Conservation (phyloP, 2,888 invertebrate species). For the Crocallis elinguaria region DNA sequence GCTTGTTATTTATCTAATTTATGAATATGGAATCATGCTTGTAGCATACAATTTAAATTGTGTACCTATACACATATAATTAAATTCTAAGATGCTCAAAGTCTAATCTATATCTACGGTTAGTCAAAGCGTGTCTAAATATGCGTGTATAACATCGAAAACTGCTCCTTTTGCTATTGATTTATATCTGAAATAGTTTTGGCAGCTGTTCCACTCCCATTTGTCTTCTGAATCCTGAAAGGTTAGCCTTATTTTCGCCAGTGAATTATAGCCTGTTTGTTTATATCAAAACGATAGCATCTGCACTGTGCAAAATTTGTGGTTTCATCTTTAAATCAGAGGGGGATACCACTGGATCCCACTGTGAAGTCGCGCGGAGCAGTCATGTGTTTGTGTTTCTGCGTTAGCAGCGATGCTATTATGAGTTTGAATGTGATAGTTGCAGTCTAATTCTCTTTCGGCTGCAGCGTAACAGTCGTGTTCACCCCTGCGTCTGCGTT, state of each 20-base stretch:
- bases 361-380: not conserved
- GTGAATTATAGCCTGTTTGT: conserved; percentile 25
- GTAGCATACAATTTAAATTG: not conserved
- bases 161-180: conserved; percentile 38
- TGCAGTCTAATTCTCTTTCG: conserved; percentile 49
- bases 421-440: conserved; percentile 41
- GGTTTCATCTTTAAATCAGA: conserved; percentile 1
- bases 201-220: conserved; percentile 31
- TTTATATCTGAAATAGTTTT: conserved; percentile 34
- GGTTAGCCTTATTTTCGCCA: conserved; percentile 30
- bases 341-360: not conserved
- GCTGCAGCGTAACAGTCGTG: conserved; percentile 60
- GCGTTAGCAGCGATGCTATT: conserved; percentile 20
- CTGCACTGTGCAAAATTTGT: conserved; percentile 3
- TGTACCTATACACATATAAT: too few species aligned
- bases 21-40: conserved; percentile 7
- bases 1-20: conserved; percentile 22
- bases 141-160: conserved; percentile 14
- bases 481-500: conserved; percentile 56
- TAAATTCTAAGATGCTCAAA: conserved; percentile 12
- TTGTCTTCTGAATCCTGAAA: conserved; percentile 25
- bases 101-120: conserved; percentile 9
- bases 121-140: not conserved
- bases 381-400: conserved; percentile 12
- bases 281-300: conserved; percentile 8